Percentiles rank a stretch among this genome's conserved stretches.
phyloP scores from a whole-genome alignment of 2,888 invertebrate species.

The Mongoloraphidia duomilia region DNA sequence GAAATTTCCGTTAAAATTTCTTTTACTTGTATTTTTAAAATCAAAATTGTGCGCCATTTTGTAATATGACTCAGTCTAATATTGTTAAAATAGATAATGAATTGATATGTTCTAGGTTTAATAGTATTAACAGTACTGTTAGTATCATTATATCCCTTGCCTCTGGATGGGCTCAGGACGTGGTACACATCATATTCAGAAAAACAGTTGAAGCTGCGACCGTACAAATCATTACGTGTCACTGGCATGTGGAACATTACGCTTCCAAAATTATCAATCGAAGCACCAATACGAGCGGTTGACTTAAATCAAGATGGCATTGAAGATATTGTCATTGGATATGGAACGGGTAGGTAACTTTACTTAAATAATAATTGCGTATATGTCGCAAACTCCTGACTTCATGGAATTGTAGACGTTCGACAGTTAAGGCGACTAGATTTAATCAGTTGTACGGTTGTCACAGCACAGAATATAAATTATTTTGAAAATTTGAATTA shows the following conservation, averaged over 20 bases:
- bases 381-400: too few species aligned
- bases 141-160: constrained; percentile 48
- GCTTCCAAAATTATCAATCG: constrained; percentile 55
- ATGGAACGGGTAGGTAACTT: constrained; percentile 47
- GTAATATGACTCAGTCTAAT: too few species aligned
- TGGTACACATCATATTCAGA: constrained; percentile 34
- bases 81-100: too few species aligned
- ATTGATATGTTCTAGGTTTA: constrained; percentile 32
- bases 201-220: constrained; percentile 22
- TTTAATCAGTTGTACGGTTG: too few species aligned
- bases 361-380: too few species aligned
- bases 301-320: constrained; percentile 59
- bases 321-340: constrained; percentile 60
- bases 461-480: too few species aligned
- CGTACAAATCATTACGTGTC: constrained; percentile 43
- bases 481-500: too few species aligned
- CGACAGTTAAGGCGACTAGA: constrained; percentile 13
- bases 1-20: too few species aligned
- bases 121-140: constrained; percentile 47
- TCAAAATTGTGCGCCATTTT: too few species aligned
- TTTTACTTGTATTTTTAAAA: too few species aligned
- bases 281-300: constrained; percentile 53
- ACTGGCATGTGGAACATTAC: constrained; percentile 51
- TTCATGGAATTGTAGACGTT: constrained; percentile 20
- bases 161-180: constrained; percentile 41